phyloP scores from a whole-genome alignment of 2,888 invertebrate genomes.

The Villa cingulata region DNA sequence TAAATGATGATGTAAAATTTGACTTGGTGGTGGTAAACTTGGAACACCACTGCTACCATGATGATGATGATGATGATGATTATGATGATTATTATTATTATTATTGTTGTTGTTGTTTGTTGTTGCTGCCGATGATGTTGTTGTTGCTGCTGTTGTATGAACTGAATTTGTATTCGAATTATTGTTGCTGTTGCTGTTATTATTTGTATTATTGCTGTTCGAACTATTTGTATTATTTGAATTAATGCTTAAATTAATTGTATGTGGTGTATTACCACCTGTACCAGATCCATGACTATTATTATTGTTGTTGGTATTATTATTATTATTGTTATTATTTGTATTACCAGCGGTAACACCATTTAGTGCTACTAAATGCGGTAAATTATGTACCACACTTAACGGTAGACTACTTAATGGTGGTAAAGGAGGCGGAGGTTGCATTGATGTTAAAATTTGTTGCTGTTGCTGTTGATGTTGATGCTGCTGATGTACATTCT shows the following conservation, averaged over 20 bases:
- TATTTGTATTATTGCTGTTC: conserved; percentile 13
- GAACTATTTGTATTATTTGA: conserved; percentile 6
- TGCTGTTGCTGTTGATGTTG: conserved; percentile 24
- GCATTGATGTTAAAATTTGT: conserved; percentile 28
- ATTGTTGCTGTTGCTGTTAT: conserved; percentile 13
- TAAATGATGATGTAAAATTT: conserved; percentile 34
- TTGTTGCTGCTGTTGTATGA: conserved; percentile 13
- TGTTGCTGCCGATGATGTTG: conserved; percentile 11
- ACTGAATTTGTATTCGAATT: conserved; percentile 8
- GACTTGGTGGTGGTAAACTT: conserved; percentile 30
- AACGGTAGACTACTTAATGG: conserved; percentile 30
- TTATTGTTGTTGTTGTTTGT: conserved; percentile 8
- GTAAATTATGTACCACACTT: conserved; percentile 34
- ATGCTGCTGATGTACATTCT: conserved; percentile 23
- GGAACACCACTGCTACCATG: conserved; percentile 14
- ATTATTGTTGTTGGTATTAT: not conserved
- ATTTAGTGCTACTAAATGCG: conserved; percentile 23
- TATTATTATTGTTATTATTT: not conserved
- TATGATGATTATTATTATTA: conserved; percentile 10
- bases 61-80: conserved; percentile 16
- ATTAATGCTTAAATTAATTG: conserved; percentile 13
- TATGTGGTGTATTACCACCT: conserved; percentile 9
- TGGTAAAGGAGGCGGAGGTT: conserved; percentile 26
- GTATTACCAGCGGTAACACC: conserved; percentile 7
- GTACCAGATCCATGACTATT: too few relatives aligned